phyloP scores from a whole-genome alignment of 2,888 invertebrate species.

The Tachina grossa region DNA sequence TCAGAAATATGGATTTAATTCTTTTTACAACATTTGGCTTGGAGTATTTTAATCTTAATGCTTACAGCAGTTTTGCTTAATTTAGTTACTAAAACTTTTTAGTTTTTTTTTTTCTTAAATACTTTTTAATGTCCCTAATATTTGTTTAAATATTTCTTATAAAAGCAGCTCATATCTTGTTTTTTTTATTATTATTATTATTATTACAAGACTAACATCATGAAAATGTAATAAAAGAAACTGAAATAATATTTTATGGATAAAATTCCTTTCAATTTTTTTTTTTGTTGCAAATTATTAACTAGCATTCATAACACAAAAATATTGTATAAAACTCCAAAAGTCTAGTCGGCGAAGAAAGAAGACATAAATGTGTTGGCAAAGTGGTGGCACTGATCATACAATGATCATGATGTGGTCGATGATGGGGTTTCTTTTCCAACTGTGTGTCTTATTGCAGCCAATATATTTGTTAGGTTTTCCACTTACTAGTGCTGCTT shows the following conservation, averaged over 20 bases:
- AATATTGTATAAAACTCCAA: not conserved
- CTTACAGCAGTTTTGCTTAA: no score
- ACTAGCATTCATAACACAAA: conserved; percentile 8
- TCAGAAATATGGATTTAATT: not conserved
- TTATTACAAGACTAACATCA: conserved; percentile 26
- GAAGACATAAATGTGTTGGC: conserved; percentile 9
- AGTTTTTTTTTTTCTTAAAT: no score
- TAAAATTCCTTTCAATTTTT: conserved; percentile 47
- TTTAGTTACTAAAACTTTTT: no score
- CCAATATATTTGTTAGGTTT: conserved; percentile 28
- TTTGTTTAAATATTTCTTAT: not conserved
- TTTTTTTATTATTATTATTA: conserved; percentile 3
- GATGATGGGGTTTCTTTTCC: conserved; percentile 54
- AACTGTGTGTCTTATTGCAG: conserved; percentile 40
- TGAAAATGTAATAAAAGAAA: conserved; percentile 56
- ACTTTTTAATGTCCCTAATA: conserved; percentile 9
- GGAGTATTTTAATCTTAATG: no score
- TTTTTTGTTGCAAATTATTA: conserved; percentile 25
- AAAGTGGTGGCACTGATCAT: conserved; percentile 28
- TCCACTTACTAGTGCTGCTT: conserved; percentile 31
- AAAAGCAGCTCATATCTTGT: not conserved
- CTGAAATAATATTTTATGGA: conserved; percentile 57
- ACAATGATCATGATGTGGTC: conserved; percentile 19
- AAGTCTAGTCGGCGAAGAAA: not conserved
- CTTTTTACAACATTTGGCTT: no score